A percentile compares a stretch with the other conserved stretches of the same genome.
These are phyloP conservation scores for Sciurus carolinensis DNA, from an alignment of 2,797 vertebrate genomes.

Conservation along the genomic window DNA sequence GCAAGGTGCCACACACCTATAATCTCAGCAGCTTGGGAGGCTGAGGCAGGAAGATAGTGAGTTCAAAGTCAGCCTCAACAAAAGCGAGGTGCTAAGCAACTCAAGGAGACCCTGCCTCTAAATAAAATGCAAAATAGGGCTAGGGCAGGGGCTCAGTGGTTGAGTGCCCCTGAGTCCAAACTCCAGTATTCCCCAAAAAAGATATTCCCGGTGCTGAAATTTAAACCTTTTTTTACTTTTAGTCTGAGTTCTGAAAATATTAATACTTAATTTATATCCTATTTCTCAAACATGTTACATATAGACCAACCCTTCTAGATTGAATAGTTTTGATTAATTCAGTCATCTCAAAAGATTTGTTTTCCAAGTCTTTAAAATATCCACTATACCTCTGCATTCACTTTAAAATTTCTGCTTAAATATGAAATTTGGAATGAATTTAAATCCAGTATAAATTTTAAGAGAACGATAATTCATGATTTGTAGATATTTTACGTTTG, in stretches of 20 bases:
- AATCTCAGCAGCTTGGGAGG: too few relatives aligned
- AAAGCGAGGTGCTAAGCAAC: too few relatives aligned
- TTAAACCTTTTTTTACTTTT: constrained; percentile 33
- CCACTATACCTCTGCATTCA: constrained; percentile 56
- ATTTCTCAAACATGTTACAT: constrained; percentile 59
- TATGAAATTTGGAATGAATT: constrained; percentile 4
- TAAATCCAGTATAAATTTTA: constrained; percentile 54
- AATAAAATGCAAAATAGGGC: too few relatives aligned
- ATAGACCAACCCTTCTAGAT: constrained; percentile 15
- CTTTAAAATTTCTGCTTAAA: constrained; percentile 61
- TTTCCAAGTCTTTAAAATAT: constrained; percentile 63
- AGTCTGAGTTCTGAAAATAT: constrained; percentile 1
- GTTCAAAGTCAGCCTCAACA: too few relatives aligned
- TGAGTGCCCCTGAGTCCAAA: too few relatives aligned
- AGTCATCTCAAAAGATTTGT: constrained; percentile 47
- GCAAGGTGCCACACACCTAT: too few relatives aligned
- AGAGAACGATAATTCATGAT: constrained; percentile 33
- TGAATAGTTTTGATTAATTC: constrained; percentile 31
- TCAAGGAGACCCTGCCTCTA: too few relatives aligned
- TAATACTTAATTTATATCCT: not conserved
- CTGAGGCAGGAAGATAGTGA: too few relatives aligned
- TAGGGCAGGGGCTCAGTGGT: too few relatives aligned
- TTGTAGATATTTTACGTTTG: constrained; percentile 64
- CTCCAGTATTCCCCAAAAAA: too few relatives aligned
- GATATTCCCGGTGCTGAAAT: not conserved